Conservation (phyloP, 1,140 invertebrate genomes). For the Contarinia nasturtii region DNA sequence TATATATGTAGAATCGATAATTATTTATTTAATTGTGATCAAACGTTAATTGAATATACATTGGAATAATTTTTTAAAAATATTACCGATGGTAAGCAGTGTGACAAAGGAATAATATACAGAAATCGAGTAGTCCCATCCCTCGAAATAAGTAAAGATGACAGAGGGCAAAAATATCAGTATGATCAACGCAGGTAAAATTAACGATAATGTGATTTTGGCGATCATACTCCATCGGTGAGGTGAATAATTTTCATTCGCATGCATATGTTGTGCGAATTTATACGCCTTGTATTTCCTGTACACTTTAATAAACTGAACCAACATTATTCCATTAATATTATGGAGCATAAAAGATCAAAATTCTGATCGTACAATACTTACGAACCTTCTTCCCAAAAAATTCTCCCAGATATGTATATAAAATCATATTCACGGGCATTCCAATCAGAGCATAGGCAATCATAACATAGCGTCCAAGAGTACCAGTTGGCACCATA, state of each 20-base stretch:
- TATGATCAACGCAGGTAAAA: constrained; percentile 68
- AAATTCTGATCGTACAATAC: neutral
- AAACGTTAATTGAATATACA: too few relatives aligned
- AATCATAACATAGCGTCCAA: constrained; percentile 78
- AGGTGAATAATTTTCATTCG: constrained; percentile 29
- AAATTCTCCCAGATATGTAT: constrained; percentile 59
- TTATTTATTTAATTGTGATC: too few relatives aligned
- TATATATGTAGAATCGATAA: too few relatives aligned
- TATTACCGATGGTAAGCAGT: too few relatives aligned
- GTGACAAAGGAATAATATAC: constrained; percentile 88
- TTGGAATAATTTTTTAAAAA: too few relatives aligned
- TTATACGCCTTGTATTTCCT: constrained; percentile 55
- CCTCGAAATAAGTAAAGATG: constrained; percentile 70
- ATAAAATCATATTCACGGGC: constrained; percentile 76
- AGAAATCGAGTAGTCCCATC: constrained; percentile 72
- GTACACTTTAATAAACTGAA: constrained; percentile 26
- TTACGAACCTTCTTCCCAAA: constrained; percentile 30
- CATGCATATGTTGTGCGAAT: constrained; percentile 19
- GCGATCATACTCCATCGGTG: constrained; percentile 45
- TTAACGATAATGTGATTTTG: constrained; percentile 51
- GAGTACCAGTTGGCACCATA: constrained; percentile 62
- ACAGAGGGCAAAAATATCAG: constrained; percentile 82
- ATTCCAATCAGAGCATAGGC: constrained; percentile 88
- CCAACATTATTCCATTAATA: neutral
- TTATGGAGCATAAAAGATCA: neutral